Conservation (phyloP, 2,888 invertebrate species). For the Trachelus tabidus region DNA sequence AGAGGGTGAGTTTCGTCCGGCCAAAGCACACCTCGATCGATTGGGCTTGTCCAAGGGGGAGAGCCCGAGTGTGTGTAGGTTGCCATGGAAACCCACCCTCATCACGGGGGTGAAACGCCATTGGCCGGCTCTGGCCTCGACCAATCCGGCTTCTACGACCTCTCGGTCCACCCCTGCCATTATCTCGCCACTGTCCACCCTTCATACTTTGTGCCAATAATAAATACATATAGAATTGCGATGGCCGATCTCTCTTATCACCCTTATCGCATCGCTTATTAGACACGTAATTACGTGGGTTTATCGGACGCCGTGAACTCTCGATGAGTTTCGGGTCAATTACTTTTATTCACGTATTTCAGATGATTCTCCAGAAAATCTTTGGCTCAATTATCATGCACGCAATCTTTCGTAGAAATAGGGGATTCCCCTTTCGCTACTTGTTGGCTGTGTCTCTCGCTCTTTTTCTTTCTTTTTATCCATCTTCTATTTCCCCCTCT, state of each 20-base stretch:
- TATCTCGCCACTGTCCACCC: conserved; percentile 33
- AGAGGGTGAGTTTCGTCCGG: conserved; percentile 65
- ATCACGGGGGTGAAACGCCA: conserved; percentile 65
- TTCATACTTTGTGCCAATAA: background rate
- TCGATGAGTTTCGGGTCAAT: background rate
- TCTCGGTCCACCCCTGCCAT: conserved; percentile 9
- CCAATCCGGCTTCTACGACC: conserved; percentile 43
- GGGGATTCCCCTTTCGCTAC: background rate
- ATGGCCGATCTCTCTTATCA: background rate
- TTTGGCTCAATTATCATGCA: background rate
- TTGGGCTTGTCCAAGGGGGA: conserved; percentile 66
- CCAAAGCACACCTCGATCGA: conserved; percentile 66
- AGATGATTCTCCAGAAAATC: background rate
- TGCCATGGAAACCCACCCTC: conserved; percentile 63
- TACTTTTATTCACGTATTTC: background rate
- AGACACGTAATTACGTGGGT: background rate
- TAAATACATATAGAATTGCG: background rate
- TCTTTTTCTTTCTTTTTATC: background rate
- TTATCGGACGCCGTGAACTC: background rate
- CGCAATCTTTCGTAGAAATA: background rate
- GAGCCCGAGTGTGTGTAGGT: conserved; percentile 53
- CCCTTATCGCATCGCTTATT: background rate
- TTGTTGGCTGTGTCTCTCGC: background rate
- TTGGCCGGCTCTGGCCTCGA: conserved; percentile 58
- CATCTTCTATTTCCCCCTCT: too few species aligned